Conservation (phyloP, 2,797 vertebrate genomes). For the Calcarius lapponicus region DNA sequence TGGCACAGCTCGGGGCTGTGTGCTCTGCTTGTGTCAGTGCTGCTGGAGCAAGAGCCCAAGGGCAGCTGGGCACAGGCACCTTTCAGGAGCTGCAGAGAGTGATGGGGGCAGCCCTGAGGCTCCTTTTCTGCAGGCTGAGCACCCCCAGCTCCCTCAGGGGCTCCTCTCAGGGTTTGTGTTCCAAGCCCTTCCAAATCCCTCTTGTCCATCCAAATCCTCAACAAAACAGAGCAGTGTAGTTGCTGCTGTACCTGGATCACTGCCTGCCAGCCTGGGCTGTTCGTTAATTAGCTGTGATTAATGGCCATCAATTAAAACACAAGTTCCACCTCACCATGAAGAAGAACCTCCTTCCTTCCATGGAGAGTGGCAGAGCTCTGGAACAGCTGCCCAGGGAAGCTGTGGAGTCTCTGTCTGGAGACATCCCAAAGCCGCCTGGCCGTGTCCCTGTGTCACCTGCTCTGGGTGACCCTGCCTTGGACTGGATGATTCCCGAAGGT, state of each 20-base stretch:
- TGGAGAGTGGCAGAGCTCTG: neutral
- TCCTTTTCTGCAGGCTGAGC: no score
- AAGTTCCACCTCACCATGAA: neutral
- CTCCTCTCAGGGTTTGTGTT: neutral
- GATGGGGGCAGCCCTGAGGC: no score
- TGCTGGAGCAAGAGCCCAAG: no score
- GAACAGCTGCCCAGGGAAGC: neutral
- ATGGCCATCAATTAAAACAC: neutral
- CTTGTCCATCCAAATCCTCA: neutral
- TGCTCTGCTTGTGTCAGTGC: no score
- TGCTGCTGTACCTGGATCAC: fast-evolving
- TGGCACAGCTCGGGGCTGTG: no score
- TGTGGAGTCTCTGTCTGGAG: neutral
- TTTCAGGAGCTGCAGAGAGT: no score
- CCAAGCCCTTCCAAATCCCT: neutral
- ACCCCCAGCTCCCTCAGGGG: neutral
- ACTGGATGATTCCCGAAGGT: neutral
- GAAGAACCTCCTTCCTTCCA: neutral
- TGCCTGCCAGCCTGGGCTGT: neutral
- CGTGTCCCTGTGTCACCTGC: neutral
- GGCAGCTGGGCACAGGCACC: no score
- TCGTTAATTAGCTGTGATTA: neutral
- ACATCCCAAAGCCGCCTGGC: neutral
- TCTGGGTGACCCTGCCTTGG: neutral
- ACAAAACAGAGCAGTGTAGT: fast-evolving